Conservation (phyloP, 2,888 invertebrate species). For the Hetaerina titia region DNA sequence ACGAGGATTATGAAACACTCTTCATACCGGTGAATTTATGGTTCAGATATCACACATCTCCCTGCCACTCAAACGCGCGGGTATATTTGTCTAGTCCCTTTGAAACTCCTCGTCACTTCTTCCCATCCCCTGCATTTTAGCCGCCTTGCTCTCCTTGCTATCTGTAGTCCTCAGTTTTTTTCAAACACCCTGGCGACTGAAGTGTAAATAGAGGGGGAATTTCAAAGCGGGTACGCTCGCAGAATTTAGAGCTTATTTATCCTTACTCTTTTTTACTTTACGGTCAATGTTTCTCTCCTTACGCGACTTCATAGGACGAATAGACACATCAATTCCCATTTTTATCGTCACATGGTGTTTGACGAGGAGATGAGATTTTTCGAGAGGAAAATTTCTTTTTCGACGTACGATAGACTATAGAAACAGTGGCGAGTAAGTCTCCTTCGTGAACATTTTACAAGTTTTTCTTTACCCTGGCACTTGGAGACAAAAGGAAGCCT, state of each 20-base stretch:
- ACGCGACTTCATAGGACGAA: background rate
- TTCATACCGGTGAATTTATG: background rate
- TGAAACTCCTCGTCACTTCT: too few species aligned
- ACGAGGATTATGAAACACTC: slow-evolving; percentile 5
- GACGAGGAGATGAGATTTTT: background rate
- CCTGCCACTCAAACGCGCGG: background rate
- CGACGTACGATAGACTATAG: too few species aligned
- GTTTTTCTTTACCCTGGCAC: too few species aligned
- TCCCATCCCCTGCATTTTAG: background rate
- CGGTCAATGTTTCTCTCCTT: background rate
- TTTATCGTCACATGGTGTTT: background rate
- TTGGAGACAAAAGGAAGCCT: too few species aligned
- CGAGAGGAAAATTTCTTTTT: background rate
- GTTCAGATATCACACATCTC: background rate
- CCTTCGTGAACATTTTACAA: too few species aligned
- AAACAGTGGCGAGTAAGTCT: too few species aligned
- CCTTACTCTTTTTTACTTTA: background rate
- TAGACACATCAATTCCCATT: too few species aligned
- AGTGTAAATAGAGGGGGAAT: background rate
- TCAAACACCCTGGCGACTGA: background rate
- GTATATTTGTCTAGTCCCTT: background rate
- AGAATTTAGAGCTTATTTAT: background rate
- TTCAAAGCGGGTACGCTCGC: background rate
- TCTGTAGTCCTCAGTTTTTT: background rate
- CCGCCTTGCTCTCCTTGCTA: background rate